A percentile compares a stretch with the other conserved stretches of the same genome.
phyloP scores from a whole-genome alignment of 1,140 invertebrate genomes.

The Hesperophylax magnus region DNA sequence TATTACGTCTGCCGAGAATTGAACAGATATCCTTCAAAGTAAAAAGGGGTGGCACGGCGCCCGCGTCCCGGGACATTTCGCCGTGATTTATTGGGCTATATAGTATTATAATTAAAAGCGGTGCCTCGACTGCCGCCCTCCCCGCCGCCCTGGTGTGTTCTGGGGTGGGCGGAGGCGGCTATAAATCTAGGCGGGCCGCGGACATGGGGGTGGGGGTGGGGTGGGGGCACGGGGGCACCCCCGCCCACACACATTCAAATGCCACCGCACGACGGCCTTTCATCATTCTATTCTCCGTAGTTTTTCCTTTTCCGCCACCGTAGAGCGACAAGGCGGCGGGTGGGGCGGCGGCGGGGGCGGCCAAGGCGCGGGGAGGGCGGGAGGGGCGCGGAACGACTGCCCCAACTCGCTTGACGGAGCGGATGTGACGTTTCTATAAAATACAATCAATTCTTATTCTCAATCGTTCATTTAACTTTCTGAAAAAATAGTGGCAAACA shows the following conservation, averaged over 20 bases:
- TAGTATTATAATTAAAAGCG: slow-evolving; percentile 74
- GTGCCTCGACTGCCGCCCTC: slow-evolving; percentile 60
- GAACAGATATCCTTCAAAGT: slow-evolving; percentile 59
- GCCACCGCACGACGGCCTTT: slow-evolving; percentile 57
- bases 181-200: slow-evolving; percentile 56
- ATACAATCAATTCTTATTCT: slow-evolving; percentile 23
- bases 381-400: not conserved
- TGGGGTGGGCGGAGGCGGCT: slow-evolving; percentile 55
- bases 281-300: slow-evolving; percentile 56
- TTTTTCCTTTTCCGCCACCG: slow-evolving; percentile 55
- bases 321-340: slow-evolving; percentile 30
- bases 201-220: slow-evolving; percentile 37
- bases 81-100: slow-evolving; percentile 72
- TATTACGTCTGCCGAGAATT: slow-evolving; percentile 59
- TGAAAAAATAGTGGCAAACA: not conserved
- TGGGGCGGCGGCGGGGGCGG: not conserved
- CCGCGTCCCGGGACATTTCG: slow-evolving; percentile 58
- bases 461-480: not conserved
- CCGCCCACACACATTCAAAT: slow-evolving; percentile 57
- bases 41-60: slow-evolving; percentile 57
- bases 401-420: slow-evolving; percentile 19
- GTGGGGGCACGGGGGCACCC: slow-evolving; percentile 22
- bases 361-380: not conserved
- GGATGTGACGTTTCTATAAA: slow-evolving; percentile 41
- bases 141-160: slow-evolving; percentile 59